Evolutionary conservation across 2,797 vertebrate genomes (phyloP).

Genomic region (Monodelphis domestica): DNA sequence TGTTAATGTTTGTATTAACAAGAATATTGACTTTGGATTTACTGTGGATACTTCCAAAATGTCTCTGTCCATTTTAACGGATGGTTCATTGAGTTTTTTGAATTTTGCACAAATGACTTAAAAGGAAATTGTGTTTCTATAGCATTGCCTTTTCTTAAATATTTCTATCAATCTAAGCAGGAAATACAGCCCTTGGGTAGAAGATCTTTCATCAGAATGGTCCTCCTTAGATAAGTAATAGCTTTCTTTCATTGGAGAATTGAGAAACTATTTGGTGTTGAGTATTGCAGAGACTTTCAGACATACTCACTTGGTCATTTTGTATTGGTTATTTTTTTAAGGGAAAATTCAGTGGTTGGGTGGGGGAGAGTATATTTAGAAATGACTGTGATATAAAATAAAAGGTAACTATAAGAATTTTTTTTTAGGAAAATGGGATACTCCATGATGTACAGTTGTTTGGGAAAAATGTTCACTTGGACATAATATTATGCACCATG

Average conservation of each 20-base stretch:
- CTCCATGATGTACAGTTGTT: not conserved
- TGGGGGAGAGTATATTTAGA: not conserved
- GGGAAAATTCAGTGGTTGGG: not conserved
- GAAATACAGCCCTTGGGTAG: not conserved
- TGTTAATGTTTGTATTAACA: constrained; percentile 39
- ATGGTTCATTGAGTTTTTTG: constrained; percentile 43
- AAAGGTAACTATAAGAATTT: not conserved
- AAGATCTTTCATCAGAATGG: fast-evolving
- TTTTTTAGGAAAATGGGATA: not conserved
- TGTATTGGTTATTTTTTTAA: not conserved
- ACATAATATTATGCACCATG: not conserved
- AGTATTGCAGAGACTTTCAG: not conserved
- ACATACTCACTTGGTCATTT: not conserved
- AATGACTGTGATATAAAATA: not conserved
- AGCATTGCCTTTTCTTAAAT: not conserved
- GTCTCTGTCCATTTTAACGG: not conserved
- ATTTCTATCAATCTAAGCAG: not conserved
- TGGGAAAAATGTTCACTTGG: not conserved
- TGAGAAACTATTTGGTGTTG: not conserved
- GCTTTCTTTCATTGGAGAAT: not conserved
- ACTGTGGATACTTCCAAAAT: constrained; percentile 18
- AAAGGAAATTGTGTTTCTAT: not conserved
- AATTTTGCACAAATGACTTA: not conserved
- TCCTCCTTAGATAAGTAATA: not conserved
- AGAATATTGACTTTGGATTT: constrained; percentile 44